Percentiles rank a stretch among this genome's conserved stretches.
Conservation (phyloP, 1,140 invertebrate genomes). For the Trichogramma pretiosum region DNA sequence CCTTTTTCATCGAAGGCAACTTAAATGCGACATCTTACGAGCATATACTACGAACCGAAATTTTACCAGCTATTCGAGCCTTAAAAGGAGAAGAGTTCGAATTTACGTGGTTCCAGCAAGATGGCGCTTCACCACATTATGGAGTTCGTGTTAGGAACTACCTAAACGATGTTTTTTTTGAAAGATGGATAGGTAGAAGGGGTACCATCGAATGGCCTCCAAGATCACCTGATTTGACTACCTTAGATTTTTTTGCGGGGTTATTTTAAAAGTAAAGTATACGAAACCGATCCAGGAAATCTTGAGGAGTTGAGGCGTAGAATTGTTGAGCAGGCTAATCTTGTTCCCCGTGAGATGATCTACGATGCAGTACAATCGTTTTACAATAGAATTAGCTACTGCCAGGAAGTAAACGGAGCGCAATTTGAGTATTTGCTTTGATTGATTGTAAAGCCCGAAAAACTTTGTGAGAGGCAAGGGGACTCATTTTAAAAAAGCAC, state of each 20-base stretch:
- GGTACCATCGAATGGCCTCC: not conserved
- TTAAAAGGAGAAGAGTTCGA: no score
- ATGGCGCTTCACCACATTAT: slow-evolving; percentile 37
- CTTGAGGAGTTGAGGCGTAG: slow-evolving; percentile 3
- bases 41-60: not conserved
- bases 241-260: slow-evolving; percentile 2
- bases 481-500: no score
- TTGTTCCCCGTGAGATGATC: no score
- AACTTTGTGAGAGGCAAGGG: no score
- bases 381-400: slow-evolving; percentile 2
- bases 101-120: slow-evolving; percentile 37
- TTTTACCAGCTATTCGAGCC: not conserved
- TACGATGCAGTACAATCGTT: no score
- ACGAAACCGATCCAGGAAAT: not conserved
- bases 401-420: no score
- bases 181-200: slow-evolving; percentile 5
- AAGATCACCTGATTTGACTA: slow-evolving; percentile 2
- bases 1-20: slow-evolving; percentile 19
- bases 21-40: not conserved
- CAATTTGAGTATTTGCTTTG: slow-evolving; percentile 10
- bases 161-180: slow-evolving; percentile 31
- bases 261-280: slow-evolving; percentile 6
- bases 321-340: no score
- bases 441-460: not conserved
- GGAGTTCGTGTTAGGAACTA: slow-evolving; percentile 22